Conservation (phyloP, 2,113 vertebrate genomes). For the Corythornis madagascariensis region DNA sequence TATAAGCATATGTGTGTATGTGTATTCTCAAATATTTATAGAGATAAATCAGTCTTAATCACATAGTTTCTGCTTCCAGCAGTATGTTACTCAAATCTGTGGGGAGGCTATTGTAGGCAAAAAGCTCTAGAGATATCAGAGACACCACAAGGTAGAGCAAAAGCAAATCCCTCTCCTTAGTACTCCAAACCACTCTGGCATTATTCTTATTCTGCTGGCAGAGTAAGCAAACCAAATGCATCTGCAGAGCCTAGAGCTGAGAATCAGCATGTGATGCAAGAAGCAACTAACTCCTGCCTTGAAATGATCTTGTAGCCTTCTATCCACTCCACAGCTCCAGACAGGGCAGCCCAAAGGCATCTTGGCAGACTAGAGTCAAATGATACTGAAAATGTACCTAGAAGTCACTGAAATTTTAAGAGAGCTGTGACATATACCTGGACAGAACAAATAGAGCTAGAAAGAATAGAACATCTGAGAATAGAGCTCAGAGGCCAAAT, state of each 20-base stretch:
- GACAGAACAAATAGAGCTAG: not conserved
- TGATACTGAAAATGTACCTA: not conserved
- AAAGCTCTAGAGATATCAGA: not conserved
- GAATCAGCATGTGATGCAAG: not conserved
- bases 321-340: not conserved
- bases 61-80: not conserved
- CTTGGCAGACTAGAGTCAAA: not conserved
- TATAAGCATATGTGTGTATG: accelerated
- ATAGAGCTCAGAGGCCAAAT: not conserved
- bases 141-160: not conserved
- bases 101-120: not conserved
- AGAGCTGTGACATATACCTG: not conserved
- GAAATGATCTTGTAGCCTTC: not conserved
- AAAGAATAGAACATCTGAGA: not conserved
- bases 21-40: not conserved
- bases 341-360: not conserved
- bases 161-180: not conserved
- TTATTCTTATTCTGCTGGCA: not conserved
- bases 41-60: not conserved
- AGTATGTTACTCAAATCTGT: not conserved
- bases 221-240: not conserved
- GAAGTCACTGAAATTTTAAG: not conserved
- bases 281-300: not conserved
- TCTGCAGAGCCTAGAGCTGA: not conserved
- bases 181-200: not conserved